Percentiles rank a stretch among this genome's conserved stretches.
phyloP scores from a whole-genome alignment of 2,888 invertebrate species.

The Pollenia griseotomentosa region DNA sequence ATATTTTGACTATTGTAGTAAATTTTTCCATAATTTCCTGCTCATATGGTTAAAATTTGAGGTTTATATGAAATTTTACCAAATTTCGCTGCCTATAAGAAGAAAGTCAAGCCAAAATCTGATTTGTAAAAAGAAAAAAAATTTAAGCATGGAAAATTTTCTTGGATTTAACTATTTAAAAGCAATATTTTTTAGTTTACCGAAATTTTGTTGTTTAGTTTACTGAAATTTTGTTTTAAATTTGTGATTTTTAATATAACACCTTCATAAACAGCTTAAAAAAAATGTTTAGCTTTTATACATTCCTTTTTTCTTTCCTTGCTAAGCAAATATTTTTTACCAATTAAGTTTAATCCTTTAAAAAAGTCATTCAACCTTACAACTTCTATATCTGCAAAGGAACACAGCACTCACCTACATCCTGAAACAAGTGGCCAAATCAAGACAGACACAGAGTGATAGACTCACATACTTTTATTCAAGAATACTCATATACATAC shows the following conservation, averaged over 20 bases:
- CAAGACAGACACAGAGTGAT: slow-evolving; percentile 43
- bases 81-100: too few species aligned
- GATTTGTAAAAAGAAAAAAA: too few species aligned
- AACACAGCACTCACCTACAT: slow-evolving; percentile 72
- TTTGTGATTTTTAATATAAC: not conserved
- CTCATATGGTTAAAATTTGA: too few species aligned
- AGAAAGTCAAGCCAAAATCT: too few species aligned
- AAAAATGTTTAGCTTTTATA: slow-evolving; percentile 15
- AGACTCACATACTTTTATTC: slow-evolving; percentile 1
- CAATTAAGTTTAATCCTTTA: slow-evolving; percentile 72
- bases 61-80: too few species aligned
- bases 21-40: too few species aligned
- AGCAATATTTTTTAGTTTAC: too few species aligned
- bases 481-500: not conserved
- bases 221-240: too few species aligned
- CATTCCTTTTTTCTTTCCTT: not conserved
- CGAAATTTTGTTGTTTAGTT: too few species aligned
- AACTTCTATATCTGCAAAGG: slow-evolving; percentile 58
- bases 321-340: slow-evolving; percentile 54
- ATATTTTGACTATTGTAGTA: too few species aligned
- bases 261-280: slow-evolving; percentile 43
- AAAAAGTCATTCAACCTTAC: slow-evolving; percentile 72
- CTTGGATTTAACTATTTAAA: too few species aligned
- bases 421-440: slow-evolving; percentile 67
- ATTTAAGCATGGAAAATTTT: too few species aligned